Evolutionary conservation across 2,113 vertebrate species (phyloP).

Genomic region (Corythaeola cristata): DNA sequence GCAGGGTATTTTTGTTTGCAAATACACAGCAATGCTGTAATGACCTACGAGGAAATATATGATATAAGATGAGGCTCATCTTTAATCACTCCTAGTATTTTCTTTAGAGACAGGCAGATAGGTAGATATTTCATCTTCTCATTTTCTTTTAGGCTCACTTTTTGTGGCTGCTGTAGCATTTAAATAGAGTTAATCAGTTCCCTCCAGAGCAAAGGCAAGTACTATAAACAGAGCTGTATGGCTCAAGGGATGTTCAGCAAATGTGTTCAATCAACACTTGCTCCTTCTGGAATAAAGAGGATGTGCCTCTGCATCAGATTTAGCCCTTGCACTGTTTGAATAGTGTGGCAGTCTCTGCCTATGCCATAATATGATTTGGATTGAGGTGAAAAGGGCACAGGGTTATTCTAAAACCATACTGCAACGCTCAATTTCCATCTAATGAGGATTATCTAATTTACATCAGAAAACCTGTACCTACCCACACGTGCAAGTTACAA

Average conservation of each 20-base stretch:
- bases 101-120: background rate
- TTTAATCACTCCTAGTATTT: background rate
- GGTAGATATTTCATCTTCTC: background rate
- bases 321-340: background rate
- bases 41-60: background rate
- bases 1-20: background rate
- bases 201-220: slow-evolving; percentile 31
- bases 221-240: slow-evolving; percentile 11
- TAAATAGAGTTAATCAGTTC: slow-evolving; percentile 36
- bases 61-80: background rate
- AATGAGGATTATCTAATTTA: slow-evolving; percentile 21
- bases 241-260: slow-evolving; percentile 30
- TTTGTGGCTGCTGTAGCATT: slow-evolving; percentile 8
- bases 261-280: slow-evolving; percentile 47
- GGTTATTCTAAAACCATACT: background rate
- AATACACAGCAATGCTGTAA: background rate
- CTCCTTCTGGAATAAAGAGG: slow-evolving; percentile 14
- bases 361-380: background rate
- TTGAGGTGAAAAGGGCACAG: background rate
- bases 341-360: background rate
- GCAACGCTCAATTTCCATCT: background rate
- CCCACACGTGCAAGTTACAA: background rate
- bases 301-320: slow-evolving; percentile 31
- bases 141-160: background rate
- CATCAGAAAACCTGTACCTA: background rate